Percentiles rank a stretch among this genome's conserved stretches.
Evolutionary conservation across 2,888 invertebrate genomes (phyloP).

Genomic region (Mantis religiosa): DNA sequence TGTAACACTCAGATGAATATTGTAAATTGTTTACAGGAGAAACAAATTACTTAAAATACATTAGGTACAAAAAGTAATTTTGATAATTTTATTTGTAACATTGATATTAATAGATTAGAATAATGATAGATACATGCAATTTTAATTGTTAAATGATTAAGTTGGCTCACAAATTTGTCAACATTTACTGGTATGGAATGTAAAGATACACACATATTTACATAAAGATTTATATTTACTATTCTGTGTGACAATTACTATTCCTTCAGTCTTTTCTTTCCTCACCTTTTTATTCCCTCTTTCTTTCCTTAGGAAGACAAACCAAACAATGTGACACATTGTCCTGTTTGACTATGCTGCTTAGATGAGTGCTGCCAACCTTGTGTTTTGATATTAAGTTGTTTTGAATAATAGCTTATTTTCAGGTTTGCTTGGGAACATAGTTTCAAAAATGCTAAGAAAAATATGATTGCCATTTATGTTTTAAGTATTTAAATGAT

Average conservation of each 20-base stretch:
- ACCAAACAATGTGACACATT: neutral
- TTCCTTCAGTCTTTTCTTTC: neutral
- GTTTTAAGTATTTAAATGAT: too few relatives aligned
- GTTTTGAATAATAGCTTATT: too few relatives aligned
- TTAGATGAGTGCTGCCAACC: neutral
- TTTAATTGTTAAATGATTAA: neutral
- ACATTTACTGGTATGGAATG: neutral
- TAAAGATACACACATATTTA: neutral
- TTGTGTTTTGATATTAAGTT: too few relatives aligned
- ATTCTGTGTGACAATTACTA: neutral
- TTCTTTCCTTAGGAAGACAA: neutral
- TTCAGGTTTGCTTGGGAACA: too few relatives aligned
- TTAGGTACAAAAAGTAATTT: neutral
- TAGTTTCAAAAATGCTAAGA: too few relatives aligned
- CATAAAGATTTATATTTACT: neutral
- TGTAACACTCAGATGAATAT: neutral
- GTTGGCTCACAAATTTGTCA: neutral
- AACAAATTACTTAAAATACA: neutral
- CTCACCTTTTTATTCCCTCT: neutral
- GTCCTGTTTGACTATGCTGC: neutral
- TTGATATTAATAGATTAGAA: neutral
- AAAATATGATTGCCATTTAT: too few relatives aligned
- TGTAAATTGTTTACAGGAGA: neutral
- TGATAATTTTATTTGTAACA: neutral
- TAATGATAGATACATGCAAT: neutral